Percentiles rank a stretch among this genome's conserved stretches.
Conservation (phyloP, 1,140 invertebrate genomes). For the Drosophila erecta region DNA sequence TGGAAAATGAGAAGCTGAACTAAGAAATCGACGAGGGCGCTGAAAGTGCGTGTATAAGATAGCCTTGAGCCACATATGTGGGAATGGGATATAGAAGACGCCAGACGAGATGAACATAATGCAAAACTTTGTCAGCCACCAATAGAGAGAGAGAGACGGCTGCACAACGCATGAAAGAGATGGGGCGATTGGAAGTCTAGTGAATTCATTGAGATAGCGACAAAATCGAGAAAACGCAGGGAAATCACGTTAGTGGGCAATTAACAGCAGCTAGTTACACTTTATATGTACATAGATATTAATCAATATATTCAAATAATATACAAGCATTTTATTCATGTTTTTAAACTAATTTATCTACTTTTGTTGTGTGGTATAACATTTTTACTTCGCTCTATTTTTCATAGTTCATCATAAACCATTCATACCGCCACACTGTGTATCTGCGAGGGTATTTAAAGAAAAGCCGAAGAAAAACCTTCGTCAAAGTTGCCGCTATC, state of each 20-base stretch:
- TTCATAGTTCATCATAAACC: not conserved
- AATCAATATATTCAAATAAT: no score
- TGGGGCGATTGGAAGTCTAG: not conserved
- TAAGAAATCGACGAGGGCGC: conserved; percentile 48
- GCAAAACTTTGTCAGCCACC: conserved; percentile 57
- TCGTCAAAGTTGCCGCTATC: conserved; percentile 66
- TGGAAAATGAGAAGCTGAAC: conserved; percentile 47
- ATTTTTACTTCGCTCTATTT: not conserved
- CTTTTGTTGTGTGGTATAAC: no score
- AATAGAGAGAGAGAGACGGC: conserved; percentile 3
- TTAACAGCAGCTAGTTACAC: not conserved
- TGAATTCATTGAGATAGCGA: conserved; percentile 9
- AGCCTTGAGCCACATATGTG: conserved; percentile 49
- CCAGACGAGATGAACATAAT: conserved; percentile 53
- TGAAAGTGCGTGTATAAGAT: conserved; percentile 37
- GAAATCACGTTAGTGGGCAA: not conserved
- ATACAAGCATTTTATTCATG: no score
- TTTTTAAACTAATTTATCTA: no score
- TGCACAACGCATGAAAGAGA: not conserved
- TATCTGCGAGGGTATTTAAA: not conserved
- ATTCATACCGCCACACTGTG: not conserved
- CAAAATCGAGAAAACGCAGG: not conserved
- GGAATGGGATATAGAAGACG: conserved; percentile 20
- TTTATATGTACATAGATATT: not conserved
- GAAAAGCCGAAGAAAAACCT: conserved; percentile 47